Base-by-base conservation (phyloP, 2,113 vertebrate genomes). In the Silurus meridionalis region DNA sequence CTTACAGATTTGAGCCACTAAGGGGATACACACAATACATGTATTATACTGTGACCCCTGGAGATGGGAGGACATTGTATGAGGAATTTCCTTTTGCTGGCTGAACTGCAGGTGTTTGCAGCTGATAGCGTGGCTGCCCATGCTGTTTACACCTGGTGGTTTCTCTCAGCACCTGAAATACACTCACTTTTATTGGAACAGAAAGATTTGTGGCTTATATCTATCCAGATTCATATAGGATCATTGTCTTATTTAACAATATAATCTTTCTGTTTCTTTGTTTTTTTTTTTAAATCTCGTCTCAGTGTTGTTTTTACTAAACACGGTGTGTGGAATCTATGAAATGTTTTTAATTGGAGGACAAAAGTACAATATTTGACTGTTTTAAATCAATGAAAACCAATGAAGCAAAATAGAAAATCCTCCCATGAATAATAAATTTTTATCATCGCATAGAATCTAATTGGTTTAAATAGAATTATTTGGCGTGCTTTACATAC, bases 51-150 rank as follows among this genome's bases (percentile, higher is more conserved):
- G 80, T 8, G 50, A 66, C 85, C 80, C 53, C 66, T 66, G 80
- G 57, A 83, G 74, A 64, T 82, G 6, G 58, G 82, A 75, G 37
- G 53, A 7, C 69, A 77, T 82, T 82, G 85, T 86, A 19, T 72
- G 69, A 75, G 80, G 80, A 75, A 77, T 82, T 82, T 63, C 69
- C 78, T 52, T 37, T 74, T 66, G 52, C 21, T 19, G 58, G 50
- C 37, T 83, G 48, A 75, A 86, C 58, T 63, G 85, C 85, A 82
- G 85, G 85, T 86, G 85, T 83, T 74, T 63, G 25, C 50, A 46
- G 80, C 85, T 64, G 85, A 83, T 86, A 86, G 25, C 4, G 48
- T 64, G 58, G n/a, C 58, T 46, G 60, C 69, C 52, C 23, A 11
- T 46, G 85, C n/a, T 82, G 85, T 86, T 74, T 81, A 86, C 6